Percentiles rank a stretch among this genome's conserved stretches.
phyloP scores from a whole-genome alignment of 2,888 invertebrate species.

The Portevinia maculata region DNA sequence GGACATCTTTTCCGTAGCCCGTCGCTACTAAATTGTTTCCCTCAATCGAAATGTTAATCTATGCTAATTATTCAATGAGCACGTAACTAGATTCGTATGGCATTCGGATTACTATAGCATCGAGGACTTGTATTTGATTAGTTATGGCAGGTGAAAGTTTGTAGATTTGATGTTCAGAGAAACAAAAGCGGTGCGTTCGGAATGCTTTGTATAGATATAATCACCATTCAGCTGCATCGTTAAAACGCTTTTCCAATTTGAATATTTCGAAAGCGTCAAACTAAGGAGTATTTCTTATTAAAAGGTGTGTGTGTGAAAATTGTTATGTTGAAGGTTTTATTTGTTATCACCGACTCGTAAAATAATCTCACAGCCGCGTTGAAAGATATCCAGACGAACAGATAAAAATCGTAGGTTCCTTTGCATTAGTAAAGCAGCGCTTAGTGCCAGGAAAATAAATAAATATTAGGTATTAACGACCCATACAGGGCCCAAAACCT shows the following conservation, averaged over 20 bases:
- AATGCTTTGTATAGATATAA: conserved; percentile 13
- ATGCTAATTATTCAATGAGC: conserved; percentile 23
- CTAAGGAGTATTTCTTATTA: not conserved
- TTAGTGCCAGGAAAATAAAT: no score
- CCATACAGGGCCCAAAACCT: no score
- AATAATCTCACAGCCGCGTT: no score
- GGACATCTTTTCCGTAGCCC: conserved; percentile 27
- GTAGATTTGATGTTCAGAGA: conserved; percentile 1
- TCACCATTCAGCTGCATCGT: conserved; percentile 1
- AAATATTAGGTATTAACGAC: no score
- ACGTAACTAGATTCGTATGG: not conserved
- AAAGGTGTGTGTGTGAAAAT: not conserved
- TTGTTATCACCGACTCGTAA: no score
- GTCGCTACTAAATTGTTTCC: not conserved
- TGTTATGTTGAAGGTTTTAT: no score
- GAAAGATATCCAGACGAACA: no score
- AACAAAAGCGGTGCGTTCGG: not conserved
- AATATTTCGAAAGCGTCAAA: conserved; percentile 4
- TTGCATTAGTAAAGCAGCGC: no score
- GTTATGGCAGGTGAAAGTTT: conserved; percentile 30
- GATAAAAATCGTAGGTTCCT: no score
- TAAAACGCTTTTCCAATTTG: not conserved
- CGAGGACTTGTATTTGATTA: conserved; percentile 13
- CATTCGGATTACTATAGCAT: not conserved
- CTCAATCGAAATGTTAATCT: conserved; percentile 27